Conservation (phyloP, 2,888 invertebrate genomes). For the Sturmia bella region DNA sequence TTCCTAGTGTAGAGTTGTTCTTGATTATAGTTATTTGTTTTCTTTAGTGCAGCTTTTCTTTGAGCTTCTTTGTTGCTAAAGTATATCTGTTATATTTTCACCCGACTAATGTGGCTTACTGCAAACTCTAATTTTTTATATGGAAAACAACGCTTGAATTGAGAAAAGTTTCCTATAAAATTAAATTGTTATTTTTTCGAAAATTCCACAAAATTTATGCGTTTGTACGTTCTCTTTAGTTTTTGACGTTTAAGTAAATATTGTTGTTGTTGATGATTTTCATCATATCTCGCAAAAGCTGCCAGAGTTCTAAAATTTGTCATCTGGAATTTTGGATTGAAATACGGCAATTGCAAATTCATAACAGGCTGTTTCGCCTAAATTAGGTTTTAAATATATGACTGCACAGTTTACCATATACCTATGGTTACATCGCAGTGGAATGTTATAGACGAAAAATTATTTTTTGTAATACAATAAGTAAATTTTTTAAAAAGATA, state of each 20-base stretch:
- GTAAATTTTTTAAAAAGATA: no score
- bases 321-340: no score
- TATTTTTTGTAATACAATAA: no score
- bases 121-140: not conserved
- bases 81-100: not conserved
- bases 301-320: not conserved
- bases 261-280: slow-evolving; percentile 40
- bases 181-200: not conserved
- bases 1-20: no score
- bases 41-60: not conserved
- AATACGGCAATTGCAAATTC: no score
- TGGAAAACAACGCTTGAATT: not conserved
- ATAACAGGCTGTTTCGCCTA: no score
- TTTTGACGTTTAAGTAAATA: slow-evolving; percentile 53
- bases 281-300: slow-evolving; percentile 2
- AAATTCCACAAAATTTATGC: slow-evolving; percentile 31
- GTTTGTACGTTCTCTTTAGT: slow-evolving; percentile 27
- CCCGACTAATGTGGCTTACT: not conserved
- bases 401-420: no score
- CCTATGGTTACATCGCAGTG: no score
- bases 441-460: no score
- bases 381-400: no score
- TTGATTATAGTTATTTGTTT: not conserved
- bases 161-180: not conserved
- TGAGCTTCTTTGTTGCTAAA: not conserved